Percentiles rank a stretch among this genome's conserved stretches.
These are phyloP conservation scores for Amaurobius ferox DNA, from an alignment of 2,888 invertebrate species.

Conservation along the genomic window DNA sequence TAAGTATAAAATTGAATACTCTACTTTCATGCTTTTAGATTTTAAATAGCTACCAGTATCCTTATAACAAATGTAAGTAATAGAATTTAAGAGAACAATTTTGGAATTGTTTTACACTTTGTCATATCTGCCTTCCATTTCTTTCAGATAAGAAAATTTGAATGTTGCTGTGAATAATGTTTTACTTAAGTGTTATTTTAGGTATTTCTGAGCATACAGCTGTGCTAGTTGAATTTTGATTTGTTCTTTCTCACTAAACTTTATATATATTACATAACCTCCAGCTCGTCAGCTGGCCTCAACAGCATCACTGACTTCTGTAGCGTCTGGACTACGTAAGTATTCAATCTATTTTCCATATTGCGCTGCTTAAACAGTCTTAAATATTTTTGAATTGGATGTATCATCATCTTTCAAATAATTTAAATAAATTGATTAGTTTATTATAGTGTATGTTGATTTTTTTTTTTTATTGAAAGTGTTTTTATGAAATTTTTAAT, in stretches of 20 bases:
- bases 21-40: no score
- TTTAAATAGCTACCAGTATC: no score
- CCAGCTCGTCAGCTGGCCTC: slow-evolving; percentile 84
- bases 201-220: slow-evolving; percentile 58
- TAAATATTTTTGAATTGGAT: no score
- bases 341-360: slow-evolving; percentile 76
- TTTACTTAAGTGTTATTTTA: slow-evolving; percentile 69
- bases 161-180: slow-evolving; percentile 9
- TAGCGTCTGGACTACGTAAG: slow-evolving; percentile 94
- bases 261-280: slow-evolving; percentile 78
- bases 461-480: no score
- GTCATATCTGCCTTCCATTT: background rate
- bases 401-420: no score
- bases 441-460: no score
- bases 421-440: no score
- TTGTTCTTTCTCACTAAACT: slow-evolving; percentile 75
- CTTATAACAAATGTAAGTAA: no score
- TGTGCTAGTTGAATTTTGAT: slow-evolving; percentile 79
- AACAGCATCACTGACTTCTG: slow-evolving; percentile 92
- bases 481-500: no score
- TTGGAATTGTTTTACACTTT: background rate
- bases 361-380: slow-evolving; percentile 24
- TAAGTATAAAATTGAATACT: no score
- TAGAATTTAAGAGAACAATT: no score
- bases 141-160: background rate